Evolutionary conservation across 2,113 vertebrate species (phyloP).

Genomic region (Etia nguti): DNA sequence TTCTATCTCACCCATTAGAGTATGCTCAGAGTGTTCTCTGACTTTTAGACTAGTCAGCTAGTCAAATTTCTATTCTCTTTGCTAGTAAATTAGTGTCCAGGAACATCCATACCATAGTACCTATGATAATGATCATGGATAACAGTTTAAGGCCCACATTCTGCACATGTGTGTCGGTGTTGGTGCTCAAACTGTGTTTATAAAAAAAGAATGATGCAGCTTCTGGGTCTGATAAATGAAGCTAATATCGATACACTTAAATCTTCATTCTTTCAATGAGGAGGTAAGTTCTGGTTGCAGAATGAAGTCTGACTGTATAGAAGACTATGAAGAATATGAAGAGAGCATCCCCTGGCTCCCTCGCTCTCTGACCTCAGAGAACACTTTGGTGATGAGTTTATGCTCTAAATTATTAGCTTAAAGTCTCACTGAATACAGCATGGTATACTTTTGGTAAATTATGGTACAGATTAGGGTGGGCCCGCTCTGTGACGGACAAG

Average conservation of each 20-base stretch:
- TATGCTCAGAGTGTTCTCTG: neutral
- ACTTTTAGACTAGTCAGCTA: neutral
- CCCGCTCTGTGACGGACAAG: neutral
- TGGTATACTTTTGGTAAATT: neutral
- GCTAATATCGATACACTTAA: rapidly evolving
- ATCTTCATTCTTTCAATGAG: rapidly evolving
- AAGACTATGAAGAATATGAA: neutral
- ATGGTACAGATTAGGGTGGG: neutral
- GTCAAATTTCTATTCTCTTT: neutral
- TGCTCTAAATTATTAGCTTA: neutral
- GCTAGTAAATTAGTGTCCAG: neutral
- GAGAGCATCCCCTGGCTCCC: neutral
- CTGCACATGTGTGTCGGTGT: neutral
- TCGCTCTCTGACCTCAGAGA: neutral
- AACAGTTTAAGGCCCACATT: neutral
- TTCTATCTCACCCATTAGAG: neutral
- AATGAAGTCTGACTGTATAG: neutral
- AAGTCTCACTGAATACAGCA: neutral
- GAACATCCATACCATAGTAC: neutral
- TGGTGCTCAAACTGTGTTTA: neutral
- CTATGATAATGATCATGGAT: neutral
- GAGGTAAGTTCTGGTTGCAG: neutral
- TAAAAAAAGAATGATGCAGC: neutral
- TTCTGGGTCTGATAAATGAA: neutral
- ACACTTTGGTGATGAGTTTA: rapidly evolving